Conservation (phyloP, 2,113 vertebrate genomes). For the Tor tambroides region DNA sequence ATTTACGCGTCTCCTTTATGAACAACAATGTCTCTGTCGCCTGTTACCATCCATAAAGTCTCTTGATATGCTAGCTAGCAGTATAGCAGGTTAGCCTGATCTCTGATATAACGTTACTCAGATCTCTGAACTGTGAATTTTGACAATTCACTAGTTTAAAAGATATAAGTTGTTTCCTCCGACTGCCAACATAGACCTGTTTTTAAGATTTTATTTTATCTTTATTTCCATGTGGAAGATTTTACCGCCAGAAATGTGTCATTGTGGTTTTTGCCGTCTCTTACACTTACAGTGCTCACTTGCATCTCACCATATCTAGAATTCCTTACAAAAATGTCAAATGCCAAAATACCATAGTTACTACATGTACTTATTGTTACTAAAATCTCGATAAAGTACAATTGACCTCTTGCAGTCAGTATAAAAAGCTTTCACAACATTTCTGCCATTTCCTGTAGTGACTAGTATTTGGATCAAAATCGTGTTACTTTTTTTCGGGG, state of each 20-base stretch:
- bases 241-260: background rate
- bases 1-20: background rate
- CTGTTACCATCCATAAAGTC: background rate
- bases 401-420: background rate
- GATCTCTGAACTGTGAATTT: too few species aligned
- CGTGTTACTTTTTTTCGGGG: background rate
- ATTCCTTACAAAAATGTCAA: background rate
- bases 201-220: background rate
- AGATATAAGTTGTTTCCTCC: background rate
- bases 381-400: background rate
- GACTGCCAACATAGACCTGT: background rate
- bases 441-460: background rate
- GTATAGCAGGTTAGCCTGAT: constrained; percentile 28
- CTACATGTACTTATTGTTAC: background rate
- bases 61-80: constrained; percentile 18
- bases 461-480: background rate
- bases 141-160: background rate
- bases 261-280: background rate
- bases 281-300: background rate
- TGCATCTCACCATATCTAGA: background rate
- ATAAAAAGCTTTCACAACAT: background rate
- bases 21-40: background rate
- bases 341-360: background rate
- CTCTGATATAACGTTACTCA: too few species aligned
- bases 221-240: background rate